phyloP scores from a whole-genome alignment of 1,140 invertebrate genomes.

The Drosophila teissieri region DNA sequence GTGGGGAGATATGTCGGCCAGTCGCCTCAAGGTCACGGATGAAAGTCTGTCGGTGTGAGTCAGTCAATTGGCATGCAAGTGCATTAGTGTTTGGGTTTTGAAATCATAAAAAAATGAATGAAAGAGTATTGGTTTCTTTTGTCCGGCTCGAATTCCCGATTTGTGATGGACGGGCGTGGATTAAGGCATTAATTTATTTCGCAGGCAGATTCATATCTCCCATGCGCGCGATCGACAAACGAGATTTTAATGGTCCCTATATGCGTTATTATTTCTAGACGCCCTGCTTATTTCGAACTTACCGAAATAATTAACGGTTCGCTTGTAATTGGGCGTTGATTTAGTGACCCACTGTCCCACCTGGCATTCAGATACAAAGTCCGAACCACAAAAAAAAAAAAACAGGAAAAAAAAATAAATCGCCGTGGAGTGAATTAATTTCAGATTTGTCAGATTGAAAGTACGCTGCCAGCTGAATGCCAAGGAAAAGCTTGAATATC shows the following conservation, averaged over 20 bases:
- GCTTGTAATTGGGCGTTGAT: slow-evolving; percentile 64
- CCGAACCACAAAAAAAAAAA: not conserved
- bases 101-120: slow-evolving; percentile 3
- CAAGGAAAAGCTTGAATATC: slow-evolving; percentile 46
- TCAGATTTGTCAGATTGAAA: slow-evolving; percentile 52
- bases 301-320: slow-evolving; percentile 68
- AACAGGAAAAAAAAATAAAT: slow-evolving; percentile 10
- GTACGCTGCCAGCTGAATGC: slow-evolving; percentile 45
- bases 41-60: slow-evolving; percentile 65
- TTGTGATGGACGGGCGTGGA: slow-evolving; percentile 42
- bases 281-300: slow-evolving; percentile 47
- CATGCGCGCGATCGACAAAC: slow-evolving; percentile 55
- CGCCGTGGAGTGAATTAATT: slow-evolving; percentile 46
- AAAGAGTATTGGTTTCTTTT: slow-evolving; percentile 36
- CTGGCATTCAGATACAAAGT: slow-evolving; percentile 46
- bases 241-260: slow-evolving; percentile 37
- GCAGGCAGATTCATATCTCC: slow-evolving; percentile 17
- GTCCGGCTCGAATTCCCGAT: slow-evolving; percentile 20
- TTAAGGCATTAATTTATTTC: slow-evolving; percentile 24
- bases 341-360: slow-evolving; percentile 47
- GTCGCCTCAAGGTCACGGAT: slow-evolving; percentile 78
- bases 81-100: slow-evolving; percentile 30
- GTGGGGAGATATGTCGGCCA: slow-evolving; percentile 59
- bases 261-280: slow-evolving; percentile 53
- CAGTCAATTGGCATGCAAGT: slow-evolving; percentile 44